These are phyloP conservation scores for Eupleurogrammus muticus DNA, from an alignment of 2,797 vertebrate genomes.

Conservation along the genomic window DNA sequence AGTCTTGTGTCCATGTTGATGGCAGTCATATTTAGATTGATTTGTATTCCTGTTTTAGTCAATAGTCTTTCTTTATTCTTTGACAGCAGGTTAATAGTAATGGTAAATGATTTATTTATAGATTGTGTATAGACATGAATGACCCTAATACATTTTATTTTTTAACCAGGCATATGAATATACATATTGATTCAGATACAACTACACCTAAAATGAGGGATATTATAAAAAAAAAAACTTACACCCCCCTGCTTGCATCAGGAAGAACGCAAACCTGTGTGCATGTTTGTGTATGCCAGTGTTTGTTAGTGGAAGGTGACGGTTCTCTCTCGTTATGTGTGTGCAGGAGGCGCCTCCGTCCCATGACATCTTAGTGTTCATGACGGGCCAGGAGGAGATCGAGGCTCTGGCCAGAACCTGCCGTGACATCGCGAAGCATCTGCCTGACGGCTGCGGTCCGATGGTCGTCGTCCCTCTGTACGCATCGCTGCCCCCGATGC, in stretches of 20 bases:
- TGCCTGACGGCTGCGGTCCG: conserved; percentile 87
- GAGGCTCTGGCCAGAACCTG: conserved; percentile 96
- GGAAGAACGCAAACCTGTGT: not conserved
- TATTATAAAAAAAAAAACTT: too few species aligned
- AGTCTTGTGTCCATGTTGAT: too few species aligned
- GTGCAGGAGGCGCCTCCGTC: conserved; percentile 89
- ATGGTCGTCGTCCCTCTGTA: conserved; percentile 93
- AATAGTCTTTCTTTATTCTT: too few species aligned
- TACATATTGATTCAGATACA: too few species aligned
- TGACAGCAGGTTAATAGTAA: too few species aligned
- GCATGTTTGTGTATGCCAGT: not conserved
- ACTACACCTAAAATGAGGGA: too few species aligned
- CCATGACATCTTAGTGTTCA: conserved; percentile 95
- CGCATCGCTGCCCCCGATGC: conserved; percentile 91
- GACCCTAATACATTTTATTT: too few species aligned
- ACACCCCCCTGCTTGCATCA: not conserved
- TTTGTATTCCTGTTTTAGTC: too few species aligned
- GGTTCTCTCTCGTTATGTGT: conserved; percentile 26
- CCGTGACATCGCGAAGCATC: conserved; percentile 92
- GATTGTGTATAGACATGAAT: too few species aligned
- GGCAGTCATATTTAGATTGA: too few species aligned
- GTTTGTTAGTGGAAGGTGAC: not conserved
- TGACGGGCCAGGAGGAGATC: conserved; percentile 98
- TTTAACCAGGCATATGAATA: too few species aligned
- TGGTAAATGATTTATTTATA: too few species aligned